Base-by-base conservation (phyloP, 53 echinoderm and acorn worm genomes). In the Mesocentrotus franciscanus region DNA sequence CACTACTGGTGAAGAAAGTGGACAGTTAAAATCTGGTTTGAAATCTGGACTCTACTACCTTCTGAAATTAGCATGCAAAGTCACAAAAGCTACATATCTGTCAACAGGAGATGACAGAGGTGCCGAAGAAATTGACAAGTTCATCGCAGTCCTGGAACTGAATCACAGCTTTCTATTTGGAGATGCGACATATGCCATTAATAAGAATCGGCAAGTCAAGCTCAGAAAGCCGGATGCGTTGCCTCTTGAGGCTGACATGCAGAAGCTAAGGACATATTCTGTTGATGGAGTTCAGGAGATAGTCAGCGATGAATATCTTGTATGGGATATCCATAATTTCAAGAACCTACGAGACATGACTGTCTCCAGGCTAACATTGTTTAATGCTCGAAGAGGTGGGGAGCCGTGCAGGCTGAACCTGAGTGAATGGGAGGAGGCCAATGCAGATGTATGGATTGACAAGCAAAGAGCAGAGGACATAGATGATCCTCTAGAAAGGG, bases 1-100 rank as follows among this genome's bases (percentile, higher is more conserved):
- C 85, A 96, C 97, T 22, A 95, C 87, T 79, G 76, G 94, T 74
- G 90, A 90, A 60, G 95, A 93, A 32, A 71, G 71, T 71, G 9
- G 71, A 71, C 30, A 76, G 22, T 79, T 74, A 13, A 79, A 79
- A 16, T 17, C 79, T 35, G 34, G 79, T 34, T 36, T 36, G 36
- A 79, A 79, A 17, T 36, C 17, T 14, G 36, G 79, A 13, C 36
- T 79, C 15, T 79, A 79, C 18, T 34, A 34, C 15, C 34, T 34
- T 14, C 10, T 34, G 7, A 79, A 36, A 36, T 16, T 16, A 29
- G 34, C 34, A 13, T 79, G 79, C 39, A 35, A 79, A 18, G 18
- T 79, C 79, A 36, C 16, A 79, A 79, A 79, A 5, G 32, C 30
- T 75, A 75, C 39, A 15, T 36, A 79, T 18, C 36, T 79, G 15